phyloP scores from a whole-genome alignment of 2,113 vertebrate species.

The Pedetes capensis region DNA sequence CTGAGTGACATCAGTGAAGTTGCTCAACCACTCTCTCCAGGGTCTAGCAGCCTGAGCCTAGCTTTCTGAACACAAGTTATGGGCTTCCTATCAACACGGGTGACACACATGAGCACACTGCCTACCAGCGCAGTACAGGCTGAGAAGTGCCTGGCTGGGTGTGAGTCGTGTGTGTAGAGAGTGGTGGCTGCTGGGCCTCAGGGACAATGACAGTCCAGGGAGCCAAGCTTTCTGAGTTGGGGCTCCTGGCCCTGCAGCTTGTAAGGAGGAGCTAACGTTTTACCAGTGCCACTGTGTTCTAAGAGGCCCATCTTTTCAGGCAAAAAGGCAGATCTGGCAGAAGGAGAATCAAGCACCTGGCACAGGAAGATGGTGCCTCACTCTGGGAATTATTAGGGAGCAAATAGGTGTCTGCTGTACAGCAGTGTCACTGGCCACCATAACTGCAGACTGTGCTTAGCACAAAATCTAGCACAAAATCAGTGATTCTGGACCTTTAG shows the following conservation, averaged over 20 bases:
- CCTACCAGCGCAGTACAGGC: too few relatives aligned
- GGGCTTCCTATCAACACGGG: background rate
- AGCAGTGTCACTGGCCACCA: background rate
- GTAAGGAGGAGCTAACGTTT: background rate
- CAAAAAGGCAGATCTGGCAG: background rate
- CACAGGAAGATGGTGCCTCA: background rate
- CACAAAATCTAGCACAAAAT: background rate
- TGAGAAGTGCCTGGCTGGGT: background rate
- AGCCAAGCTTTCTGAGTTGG: background rate
- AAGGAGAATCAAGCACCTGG: background rate
- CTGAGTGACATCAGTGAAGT: too few relatives aligned
- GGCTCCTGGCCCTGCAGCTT: background rate
- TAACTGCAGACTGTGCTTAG: too few relatives aligned
- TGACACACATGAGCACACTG: too few relatives aligned
- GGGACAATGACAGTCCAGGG: background rate
- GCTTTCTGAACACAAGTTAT: background rate
- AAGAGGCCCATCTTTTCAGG: background rate
- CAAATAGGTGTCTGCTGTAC: background rate
- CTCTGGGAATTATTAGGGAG: background rate
- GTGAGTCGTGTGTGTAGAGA: accelerated
- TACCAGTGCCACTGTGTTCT: background rate
- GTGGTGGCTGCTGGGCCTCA: too few relatives aligned
- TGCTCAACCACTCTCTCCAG: too few relatives aligned
- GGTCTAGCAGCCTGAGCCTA: background rate
- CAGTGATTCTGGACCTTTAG: background rate